Evolutionary conservation across 2,113 vertebrate species (phyloP), one percentile per base, ranked within the genome.

Genomic region (Daphoenositta chrysoptera): DNA sequence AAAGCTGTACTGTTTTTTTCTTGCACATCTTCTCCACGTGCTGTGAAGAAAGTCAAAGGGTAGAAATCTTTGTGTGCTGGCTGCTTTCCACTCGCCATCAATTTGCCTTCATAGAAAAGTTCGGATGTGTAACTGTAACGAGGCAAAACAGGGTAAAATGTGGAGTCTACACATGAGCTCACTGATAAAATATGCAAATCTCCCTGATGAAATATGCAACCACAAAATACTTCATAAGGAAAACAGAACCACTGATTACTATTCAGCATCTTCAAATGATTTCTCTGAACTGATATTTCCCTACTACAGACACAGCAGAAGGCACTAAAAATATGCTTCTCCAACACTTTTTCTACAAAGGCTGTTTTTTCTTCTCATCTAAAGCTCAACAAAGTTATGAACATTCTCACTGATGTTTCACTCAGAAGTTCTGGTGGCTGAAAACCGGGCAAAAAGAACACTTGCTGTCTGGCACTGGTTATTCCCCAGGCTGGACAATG

Each of bases 1-100:
- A 99, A 99, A 79, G 99, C 99, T 58, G 99, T 99, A 97, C 99
- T 99, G 16, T 99, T 99, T 97, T 99, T 99, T 96, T 99, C 99
- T 96, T 99, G 99, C 17, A 99, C 99, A 89, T 99, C 99, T 97
- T 99, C 99, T 92, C 99, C 99, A 89, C 99, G 98, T 71, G 99
- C 99, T 81, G 99, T 99, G 97, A 99, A 99, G 98, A 99, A 99
- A 78, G 99, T 99, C 73, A 99, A 98, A 37, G 99, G 99, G 95
- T 99, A 99, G 98, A 99, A 99, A 96, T 99, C 99, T 96, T 99
- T 99, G 96, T 99, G 99, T 56, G 98, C 98, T 40, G 99, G 99
- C 80, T 99, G 99, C 96, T 99, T 99, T 90, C 99, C 99, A 97
- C 99, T 99, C 91, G 99, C 99, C 99, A 99, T 99, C 96, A 99